Evolutionary conservation across 2,888 invertebrate genomes (phyloP).

Genomic region (Furcula furcula): DNA sequence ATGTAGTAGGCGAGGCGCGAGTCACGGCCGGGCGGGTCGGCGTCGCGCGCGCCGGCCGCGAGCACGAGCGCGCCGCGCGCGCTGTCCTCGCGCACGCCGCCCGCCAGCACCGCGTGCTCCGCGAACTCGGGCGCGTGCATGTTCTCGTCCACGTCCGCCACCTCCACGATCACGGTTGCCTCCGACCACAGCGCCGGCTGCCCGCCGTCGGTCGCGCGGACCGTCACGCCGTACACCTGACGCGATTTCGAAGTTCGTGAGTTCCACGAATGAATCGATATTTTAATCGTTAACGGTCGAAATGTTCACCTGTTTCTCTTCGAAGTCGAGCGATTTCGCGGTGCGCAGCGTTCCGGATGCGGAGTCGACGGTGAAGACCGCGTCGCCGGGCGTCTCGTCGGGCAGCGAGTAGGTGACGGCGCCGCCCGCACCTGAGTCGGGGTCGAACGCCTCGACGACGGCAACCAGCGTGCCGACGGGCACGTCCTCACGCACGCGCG

Average conservation of each 20-base stretch:
- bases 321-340: slow-evolving; percentile 90
- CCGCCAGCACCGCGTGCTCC: slow-evolving; percentile 87
- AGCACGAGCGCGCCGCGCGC: slow-evolving; percentile 89
- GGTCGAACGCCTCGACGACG: slow-evolving; percentile 90
- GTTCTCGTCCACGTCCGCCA: slow-evolving; percentile 97
- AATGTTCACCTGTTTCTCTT: slow-evolving; percentile 85
- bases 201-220: slow-evolving; percentile 93
- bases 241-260: too few relatives aligned
- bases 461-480: slow-evolving; percentile 94
- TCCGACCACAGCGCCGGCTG: slow-evolving; percentile 90
- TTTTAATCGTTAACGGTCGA: not conserved
- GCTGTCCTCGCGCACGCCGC: slow-evolving; percentile 90
- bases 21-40: slow-evolving; percentile 90
- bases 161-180: slow-evolving; percentile 91
- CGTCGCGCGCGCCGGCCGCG: slow-evolving; percentile 89
- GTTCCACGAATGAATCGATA: not conserved
- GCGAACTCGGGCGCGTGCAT: slow-evolving; percentile 90
- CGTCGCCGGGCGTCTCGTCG: slow-evolving; percentile 84
- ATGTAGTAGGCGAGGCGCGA: slow-evolving; percentile 93
- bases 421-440: slow-evolving; percentile 92
- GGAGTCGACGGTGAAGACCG: slow-evolving; percentile 91
- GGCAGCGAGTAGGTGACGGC: slow-evolving; percentile 90
- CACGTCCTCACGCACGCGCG: slow-evolving; percentile 95
- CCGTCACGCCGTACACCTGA: slow-evolving; percentile 91
- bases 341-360: slow-evolving; percentile 93